Evolutionary conservation across 2,113 vertebrate genomes (phyloP).

Genomic region (Ammospiza caudacuta): DNA sequence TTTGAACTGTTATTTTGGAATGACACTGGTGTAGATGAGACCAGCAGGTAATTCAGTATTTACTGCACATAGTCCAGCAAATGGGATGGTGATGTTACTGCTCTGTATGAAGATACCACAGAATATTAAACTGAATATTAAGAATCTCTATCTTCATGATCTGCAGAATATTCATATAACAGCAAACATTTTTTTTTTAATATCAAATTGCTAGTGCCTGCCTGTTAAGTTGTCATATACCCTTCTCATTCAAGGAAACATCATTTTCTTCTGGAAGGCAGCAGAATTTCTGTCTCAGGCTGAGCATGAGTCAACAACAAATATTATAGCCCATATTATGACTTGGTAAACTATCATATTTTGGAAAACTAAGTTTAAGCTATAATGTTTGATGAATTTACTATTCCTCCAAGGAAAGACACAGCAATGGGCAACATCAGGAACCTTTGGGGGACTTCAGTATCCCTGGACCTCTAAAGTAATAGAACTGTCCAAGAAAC

Average conservation of each 20-base stretch:
- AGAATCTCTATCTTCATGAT: neutral
- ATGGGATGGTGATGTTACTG: neutral
- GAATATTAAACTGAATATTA: neutral
- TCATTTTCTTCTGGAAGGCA: conserved; percentile 70
- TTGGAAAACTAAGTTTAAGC: conserved; percentile 70
- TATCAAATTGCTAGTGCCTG: neutral
- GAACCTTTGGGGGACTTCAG: neutral
- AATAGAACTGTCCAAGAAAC: neutral
- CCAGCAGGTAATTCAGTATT: neutral
- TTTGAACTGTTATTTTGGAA: neutral
- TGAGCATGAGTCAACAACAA: conserved; percentile 76
- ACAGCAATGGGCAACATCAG: conserved; percentile 55
- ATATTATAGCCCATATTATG: conserved; percentile 60
- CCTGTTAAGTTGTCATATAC: conserved; percentile 47
- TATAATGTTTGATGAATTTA: conserved; percentile 71
- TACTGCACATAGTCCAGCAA: neutral
- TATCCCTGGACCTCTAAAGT: neutral
- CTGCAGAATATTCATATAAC: neutral
- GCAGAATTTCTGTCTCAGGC: conserved; percentile 72
- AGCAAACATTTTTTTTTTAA: neutral
- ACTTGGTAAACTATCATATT: conserved; percentile 79
- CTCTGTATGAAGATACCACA: neutral
- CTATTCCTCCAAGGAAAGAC: conserved; percentile 61
- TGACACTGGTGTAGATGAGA: neutral
- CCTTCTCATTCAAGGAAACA: conserved; percentile 59